Evolutionary conservation across 2,113 vertebrate species (phyloP).

Genomic region (Erpornis zantholeuca): DNA sequence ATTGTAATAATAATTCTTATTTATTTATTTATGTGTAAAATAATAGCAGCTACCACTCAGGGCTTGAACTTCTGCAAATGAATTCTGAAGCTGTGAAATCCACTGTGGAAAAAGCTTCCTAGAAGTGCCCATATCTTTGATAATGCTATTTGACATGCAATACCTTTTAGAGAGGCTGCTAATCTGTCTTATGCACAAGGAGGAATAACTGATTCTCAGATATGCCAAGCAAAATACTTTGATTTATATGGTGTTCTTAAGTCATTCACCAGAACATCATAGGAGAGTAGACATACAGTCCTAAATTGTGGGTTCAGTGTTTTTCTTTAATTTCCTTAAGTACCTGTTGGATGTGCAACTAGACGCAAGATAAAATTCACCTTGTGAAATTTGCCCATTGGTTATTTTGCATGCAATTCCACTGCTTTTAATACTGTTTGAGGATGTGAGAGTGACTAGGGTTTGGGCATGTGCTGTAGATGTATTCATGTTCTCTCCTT

Average conservation of each 20-base stretch:
- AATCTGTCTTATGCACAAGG: not conserved
- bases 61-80: not conserved
- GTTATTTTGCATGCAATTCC: not conserved
- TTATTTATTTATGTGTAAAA: not conserved
- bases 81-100: not conserved
- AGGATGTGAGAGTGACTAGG: not conserved
- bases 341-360: not conserved
- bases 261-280: not conserved
- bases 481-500: not conserved
- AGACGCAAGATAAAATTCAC: not conserved
- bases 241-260: not conserved
- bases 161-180: not conserved
- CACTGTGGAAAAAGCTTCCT: not conserved
- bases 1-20: not conserved
- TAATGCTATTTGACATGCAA: not conserved
- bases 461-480: not conserved
- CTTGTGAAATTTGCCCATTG: not conserved
- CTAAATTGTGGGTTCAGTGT: not conserved
- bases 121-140: not conserved
- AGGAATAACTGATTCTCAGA: not conserved
- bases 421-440: not conserved
- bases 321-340: not conserved
- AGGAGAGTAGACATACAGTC: not conserved
- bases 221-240: not conserved
- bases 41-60: not conserved